These are phyloP conservation scores for Trachurus trachurus DNA, from an alignment of 2,797 vertebrate species.

Conservation along the genomic window DNA sequence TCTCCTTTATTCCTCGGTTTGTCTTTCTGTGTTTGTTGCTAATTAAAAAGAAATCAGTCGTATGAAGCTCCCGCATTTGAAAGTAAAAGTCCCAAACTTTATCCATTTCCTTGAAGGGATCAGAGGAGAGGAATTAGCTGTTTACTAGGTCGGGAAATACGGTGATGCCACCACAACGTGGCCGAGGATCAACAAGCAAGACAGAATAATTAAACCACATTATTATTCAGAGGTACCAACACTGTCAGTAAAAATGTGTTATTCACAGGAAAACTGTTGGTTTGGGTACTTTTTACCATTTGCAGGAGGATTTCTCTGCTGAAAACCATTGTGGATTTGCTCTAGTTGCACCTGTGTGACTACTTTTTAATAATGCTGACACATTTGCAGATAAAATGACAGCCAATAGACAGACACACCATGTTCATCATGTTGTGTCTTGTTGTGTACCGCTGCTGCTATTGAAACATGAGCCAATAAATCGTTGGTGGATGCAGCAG, in stretches of 20 bases:
- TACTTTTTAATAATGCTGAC: background rate
- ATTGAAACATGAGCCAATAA: too few species aligned
- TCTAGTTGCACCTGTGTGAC: too few species aligned
- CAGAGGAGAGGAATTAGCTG: background rate
- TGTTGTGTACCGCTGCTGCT: too few species aligned
- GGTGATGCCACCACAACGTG: too few species aligned
- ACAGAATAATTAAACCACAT: background rate
- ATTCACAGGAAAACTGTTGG: background rate
- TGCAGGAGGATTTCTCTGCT: background rate
- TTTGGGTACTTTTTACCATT: background rate
- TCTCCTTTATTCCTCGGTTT: background rate
- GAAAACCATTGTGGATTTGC: too few species aligned
- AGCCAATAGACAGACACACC: too few species aligned
- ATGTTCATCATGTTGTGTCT: too few species aligned
- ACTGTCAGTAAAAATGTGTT: background rate
- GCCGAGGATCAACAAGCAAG: background rate
- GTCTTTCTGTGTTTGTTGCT: slow-evolving; percentile 17
- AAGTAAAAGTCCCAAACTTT: background rate
- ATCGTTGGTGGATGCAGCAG: too few species aligned
- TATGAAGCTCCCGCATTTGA: slow-evolving; percentile 12
- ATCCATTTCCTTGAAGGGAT: background rate
- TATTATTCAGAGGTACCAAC: too few species aligned
- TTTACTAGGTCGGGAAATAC: background rate
- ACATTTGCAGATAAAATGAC: background rate
- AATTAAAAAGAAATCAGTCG: slow-evolving; percentile 45